Percentiles rank a stretch among this genome's conserved stretches.
Evolutionary conservation across 2,888 invertebrate species (phyloP).

Genomic region (Limnephilus marmoratus): DNA sequence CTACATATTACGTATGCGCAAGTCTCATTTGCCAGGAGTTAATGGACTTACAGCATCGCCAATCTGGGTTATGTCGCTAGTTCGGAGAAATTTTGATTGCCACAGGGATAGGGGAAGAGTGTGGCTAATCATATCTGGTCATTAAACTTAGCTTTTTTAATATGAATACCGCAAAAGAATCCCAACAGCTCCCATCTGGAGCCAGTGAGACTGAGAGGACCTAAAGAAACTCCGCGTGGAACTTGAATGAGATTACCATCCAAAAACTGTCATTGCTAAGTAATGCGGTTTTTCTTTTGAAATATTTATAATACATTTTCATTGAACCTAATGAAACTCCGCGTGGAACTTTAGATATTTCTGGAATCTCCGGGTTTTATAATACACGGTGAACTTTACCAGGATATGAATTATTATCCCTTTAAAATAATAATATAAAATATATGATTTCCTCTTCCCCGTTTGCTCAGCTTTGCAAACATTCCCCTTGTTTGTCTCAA

Average conservation of each 20-base stretch:
- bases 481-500: not conserved
- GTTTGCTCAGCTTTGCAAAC: not conserved
- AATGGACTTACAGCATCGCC: too few relatives aligned
- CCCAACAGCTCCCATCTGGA: too few relatives aligned
- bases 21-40: too few relatives aligned
- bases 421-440: not conserved
- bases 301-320: not conserved
- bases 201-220: too few relatives aligned
- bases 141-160: too few relatives aligned
- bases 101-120: too few relatives aligned
- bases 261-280: not conserved
- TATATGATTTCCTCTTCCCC: not conserved
- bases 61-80: too few relatives aligned
- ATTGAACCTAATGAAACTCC: not conserved
- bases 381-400: slow-evolving; percentile 13
- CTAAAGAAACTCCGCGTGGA: not conserved
- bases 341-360: not conserved
- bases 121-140: too few relatives aligned
- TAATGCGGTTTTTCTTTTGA: not conserved
- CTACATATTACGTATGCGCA: too few relatives aligned
- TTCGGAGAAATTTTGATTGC: too few relatives aligned
- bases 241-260: not conserved
- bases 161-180: too few relatives aligned
- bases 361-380: not conserved
- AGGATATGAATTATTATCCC: slow-evolving; percentile 15